Evolutionary conservation across 2,797 vertebrate species (phyloP).

Genomic region (Lepus oiostolus): DNA sequence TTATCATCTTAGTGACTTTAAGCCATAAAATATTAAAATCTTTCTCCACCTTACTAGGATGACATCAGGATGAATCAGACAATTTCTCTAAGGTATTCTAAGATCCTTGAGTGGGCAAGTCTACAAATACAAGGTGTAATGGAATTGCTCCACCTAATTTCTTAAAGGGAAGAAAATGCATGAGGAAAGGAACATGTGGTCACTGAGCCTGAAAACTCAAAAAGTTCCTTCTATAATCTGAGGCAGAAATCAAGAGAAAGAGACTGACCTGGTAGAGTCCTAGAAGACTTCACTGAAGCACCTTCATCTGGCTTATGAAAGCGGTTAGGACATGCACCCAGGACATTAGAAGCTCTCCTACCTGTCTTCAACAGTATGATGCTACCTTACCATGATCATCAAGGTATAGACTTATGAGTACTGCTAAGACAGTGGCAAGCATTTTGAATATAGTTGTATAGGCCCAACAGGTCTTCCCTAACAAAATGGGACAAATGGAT

Average conservation of each 20-base stretch:
- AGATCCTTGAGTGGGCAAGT: slow-evolving; percentile 39
- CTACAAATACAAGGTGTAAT: slow-evolving; percentile 54
- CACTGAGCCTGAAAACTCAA: slow-evolving; percentile 28
- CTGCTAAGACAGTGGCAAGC: background rate
- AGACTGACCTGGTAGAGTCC: background rate
- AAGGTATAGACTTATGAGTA: slow-evolving; percentile 41
- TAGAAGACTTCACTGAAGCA: background rate
- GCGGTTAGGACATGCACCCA: background rate
- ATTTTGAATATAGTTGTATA: slow-evolving; percentile 32
- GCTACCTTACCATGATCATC: background rate
- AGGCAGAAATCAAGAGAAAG: slow-evolving; percentile 1
- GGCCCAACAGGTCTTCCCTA: background rate
- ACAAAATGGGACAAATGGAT: background rate
- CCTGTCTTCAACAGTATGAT: background rate
- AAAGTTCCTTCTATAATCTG: slow-evolving; percentile 41
- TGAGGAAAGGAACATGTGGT: slow-evolving; percentile 1
- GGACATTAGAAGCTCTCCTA: background rate
- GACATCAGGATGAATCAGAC: slow-evolving; percentile 61
- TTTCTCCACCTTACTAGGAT: slow-evolving; percentile 11
- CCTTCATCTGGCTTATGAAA: background rate
- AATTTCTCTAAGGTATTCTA: slow-evolving; percentile 46
- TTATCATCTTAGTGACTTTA: slow-evolving; percentile 30
- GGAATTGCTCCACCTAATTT: slow-evolving; percentile 45
- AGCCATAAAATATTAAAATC: slow-evolving; percentile 51
- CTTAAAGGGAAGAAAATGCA: slow-evolving; percentile 64